Evolutionary conservation across 1,140 invertebrate species (phyloP), one percentile per base, ranked within the genome.

Genomic region (Galleria mellonella): DNA sequence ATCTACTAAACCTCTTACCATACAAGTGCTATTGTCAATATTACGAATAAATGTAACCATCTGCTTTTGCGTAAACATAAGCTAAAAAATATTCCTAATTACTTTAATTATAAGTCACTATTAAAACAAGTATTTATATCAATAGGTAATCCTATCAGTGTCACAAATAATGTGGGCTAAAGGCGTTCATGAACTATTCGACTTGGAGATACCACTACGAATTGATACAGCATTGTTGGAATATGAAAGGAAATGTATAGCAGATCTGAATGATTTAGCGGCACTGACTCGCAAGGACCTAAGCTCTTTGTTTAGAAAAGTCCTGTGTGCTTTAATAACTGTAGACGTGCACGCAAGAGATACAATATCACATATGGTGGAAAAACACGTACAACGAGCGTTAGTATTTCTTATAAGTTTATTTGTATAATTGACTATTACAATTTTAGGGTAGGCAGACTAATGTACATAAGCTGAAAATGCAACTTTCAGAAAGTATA

Each of bases 261-360:
- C 93, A 76, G 91, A 95, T 71, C 83, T 97, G 50, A 93, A 94
- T 60, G 90, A 93, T 49, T 72, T 96, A 8, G 95, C 95, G 0
- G 89, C 87, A 0, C 86, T 97, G 36, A 94, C 96, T 0, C 87
- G 94, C 35, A 90, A 89, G 28, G 90, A 93, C 62, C 78, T 97
- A 1, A 84, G 88, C 6, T 88, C 89, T 48, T 79, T 96, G 28
- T 89, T 93, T 29, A 83, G 95, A 23, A 91, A 91, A 33, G 89
- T 94, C 5, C 86, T 96, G 0, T 94, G 94, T 47, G 94, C 95
- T 9, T 81, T 97, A 0, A 96, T 97, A 40, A 97, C 94, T 0
- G 89, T 96, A 4, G 94, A 96, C 81, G 94, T 97, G 0, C 94
- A 97, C 62, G 93, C 92, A 5, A 89, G 94, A 64, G 94, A 97